phyloP scores from a whole-genome alignment of 2,797 vertebrate species.

The Notolabrus celidotus region DNA sequence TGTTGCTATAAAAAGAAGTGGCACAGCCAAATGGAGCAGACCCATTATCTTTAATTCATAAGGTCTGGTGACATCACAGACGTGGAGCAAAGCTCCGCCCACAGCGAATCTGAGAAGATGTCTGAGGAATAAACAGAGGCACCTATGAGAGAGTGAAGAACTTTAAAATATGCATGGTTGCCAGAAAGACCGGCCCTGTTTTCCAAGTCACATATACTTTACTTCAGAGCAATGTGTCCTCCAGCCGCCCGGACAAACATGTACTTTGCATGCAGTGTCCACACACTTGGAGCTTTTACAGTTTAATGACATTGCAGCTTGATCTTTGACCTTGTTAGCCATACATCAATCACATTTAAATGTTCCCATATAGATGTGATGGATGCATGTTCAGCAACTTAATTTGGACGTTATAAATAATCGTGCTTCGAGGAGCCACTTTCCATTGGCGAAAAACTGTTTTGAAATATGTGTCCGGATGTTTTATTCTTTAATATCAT shows the following conservation, averaged over 20 bases:
- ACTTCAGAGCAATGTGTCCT: not conserved
- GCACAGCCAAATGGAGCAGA: conserved; percentile 25
- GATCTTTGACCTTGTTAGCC: not conserved
- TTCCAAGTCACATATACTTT: not conserved
- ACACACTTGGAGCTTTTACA: not conserved
- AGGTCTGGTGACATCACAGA: not conserved
- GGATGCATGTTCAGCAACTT: no score
- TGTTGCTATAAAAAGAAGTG: conserved; percentile 2
- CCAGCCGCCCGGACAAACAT: not conserved
- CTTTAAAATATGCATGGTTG: not conserved
- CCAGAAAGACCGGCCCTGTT: no score
- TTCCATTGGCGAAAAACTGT: no score
- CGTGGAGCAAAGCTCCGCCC: not conserved
- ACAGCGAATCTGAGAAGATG: conserved; percentile 13
- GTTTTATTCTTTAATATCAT: no score
- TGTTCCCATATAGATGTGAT: not conserved
- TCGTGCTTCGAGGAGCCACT: no score
- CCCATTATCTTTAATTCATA: conserved; percentile 22
- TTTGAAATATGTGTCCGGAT: no score
- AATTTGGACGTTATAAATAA: no score
- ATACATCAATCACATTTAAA: not conserved
- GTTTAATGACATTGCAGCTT: not conserved
- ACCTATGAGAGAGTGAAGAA: not conserved
- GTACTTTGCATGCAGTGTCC: not conserved
- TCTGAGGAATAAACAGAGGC: not conserved